phyloP scores from a whole-genome alignment of 2,888 invertebrate genomes.

The Trichogramma dendrolimi region DNA sequence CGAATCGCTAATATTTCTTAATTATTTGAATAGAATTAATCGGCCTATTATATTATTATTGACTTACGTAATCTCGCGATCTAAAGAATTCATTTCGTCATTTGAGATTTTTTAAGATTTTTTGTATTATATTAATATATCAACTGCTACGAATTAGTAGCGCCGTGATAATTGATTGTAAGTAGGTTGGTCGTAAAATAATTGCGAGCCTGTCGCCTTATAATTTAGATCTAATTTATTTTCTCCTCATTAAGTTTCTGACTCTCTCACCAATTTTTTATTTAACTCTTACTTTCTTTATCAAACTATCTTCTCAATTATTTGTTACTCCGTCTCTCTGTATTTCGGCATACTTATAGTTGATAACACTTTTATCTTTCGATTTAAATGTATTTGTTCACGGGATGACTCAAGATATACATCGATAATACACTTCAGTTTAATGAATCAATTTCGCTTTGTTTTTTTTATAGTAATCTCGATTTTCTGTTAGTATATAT shows the following conservation, averaged over 20 bases:
- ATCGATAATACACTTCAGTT: too few relatives aligned
- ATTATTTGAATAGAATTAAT: slow-evolving; percentile 23
- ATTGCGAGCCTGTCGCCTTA: slow-evolving; percentile 30
- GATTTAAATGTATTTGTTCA: too few relatives aligned
- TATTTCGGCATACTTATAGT: too few relatives aligned
- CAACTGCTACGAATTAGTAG: slow-evolving; percentile 29
- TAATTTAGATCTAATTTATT: slow-evolving; percentile 19
- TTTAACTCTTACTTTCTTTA: not conserved
- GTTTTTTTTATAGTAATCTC: slow-evolving; percentile 12
- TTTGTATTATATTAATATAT: slow-evolving; percentile 19
- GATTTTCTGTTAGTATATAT: slow-evolving; percentile 20
- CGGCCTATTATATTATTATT: slow-evolving; percentile 26
- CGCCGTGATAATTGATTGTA: slow-evolving; percentile 24
- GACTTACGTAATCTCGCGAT: slow-evolving; percentile 24
- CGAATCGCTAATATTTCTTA: slow-evolving; percentile 24
- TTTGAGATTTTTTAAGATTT: slow-evolving; percentile 7
- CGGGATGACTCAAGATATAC: too few relatives aligned
- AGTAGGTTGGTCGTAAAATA: slow-evolving; percentile 27
- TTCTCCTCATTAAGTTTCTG: slow-evolving; percentile 26
- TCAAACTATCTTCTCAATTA: not conserved
- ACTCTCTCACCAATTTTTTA: slow-evolving; percentile 22
- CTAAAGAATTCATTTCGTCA: slow-evolving; percentile 12
- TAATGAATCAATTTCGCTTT: too few relatives aligned
- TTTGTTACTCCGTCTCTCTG: slow-evolving; percentile 30
- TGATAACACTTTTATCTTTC: too few relatives aligned